Base-by-base conservation (phyloP, 2,113 vertebrate species). In the Cepphus grylle region DNA sequence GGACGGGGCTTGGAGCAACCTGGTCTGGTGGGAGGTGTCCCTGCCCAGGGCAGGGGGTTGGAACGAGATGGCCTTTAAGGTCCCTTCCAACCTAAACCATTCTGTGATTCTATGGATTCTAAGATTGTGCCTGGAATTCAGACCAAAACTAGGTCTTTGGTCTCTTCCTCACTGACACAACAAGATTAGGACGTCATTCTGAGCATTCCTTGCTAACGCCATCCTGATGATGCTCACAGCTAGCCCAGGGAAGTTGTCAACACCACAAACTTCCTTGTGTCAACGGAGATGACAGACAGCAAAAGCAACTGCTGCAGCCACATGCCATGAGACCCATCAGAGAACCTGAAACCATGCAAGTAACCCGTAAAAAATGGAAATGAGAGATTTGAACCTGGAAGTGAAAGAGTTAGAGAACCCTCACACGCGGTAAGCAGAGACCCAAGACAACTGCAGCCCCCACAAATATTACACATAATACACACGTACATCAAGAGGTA, bases 211-310 rank as follows among this genome's bases (percentile, higher is more conserved):
- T 14, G 23, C 55, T 40, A 40, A 47, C 25, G 23, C 16, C 8
- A 1, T 40, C 23, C 76, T 27, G 29, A 20, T 10, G 30, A 11
- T 15, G 25, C 13, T 26, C 71, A 55, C 16, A 47, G 52, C 18
- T 12, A 67, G 26, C 42, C 26, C 23, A 43, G 56, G 30, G 73
- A 27, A 16, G 14, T 1, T 47, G 22, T 11, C 67, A 47, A 26
- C 38, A 52, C 1, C 11, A 45, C 9, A 14, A n/a, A 14, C 18
- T 30, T 38, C 50, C 20, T 5, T 2, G 15, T 2, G 20, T 29
- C 38, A 47, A 23, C 2, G 7, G 45, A 59, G 34, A 40, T 0
- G 2, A 52, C 0, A 8, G 19, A 11, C 36, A 52, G 43, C 67
- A 45, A 40, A 66, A 30, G 13, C 36, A 34, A 40, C 3, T 3